Base-by-base conservation (phyloP, 2,888 invertebrate species). In the Chaitophorus viminalis region DNA sequence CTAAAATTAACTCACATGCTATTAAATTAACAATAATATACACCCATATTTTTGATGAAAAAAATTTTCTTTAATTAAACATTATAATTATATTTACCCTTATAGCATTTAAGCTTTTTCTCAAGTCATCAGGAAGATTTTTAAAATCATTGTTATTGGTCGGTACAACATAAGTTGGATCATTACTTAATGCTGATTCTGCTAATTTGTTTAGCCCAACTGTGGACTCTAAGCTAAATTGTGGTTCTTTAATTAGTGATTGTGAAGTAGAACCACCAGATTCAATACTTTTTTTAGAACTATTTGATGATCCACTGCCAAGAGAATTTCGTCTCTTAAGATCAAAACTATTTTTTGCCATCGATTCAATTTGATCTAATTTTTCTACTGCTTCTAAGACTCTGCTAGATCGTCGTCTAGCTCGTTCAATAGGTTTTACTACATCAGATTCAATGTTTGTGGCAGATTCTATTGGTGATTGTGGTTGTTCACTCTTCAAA, bases 351-450 rank as follows among this genome's bases (percentile, higher is more conserved):
- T 65, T 87, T 81, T 81, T 87, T 2, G 87, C 36, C 87, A 87
- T 81, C 3, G 81, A 87, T 65, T 87, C 87, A 65, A 87, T 87
- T 81, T 79, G 79, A 75, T 87, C 87, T 46, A 95, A 94, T 91
- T 94, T 94, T 91, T 95, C 95, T 0, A 94, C 94, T 0, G 94
- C 94, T 91, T 95, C 95, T 89, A 95, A 94, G 89, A 95, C 94
- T 90, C 94, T 93, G 1, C 95, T 95, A 89, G 93, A 93, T 89
- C 95, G 92, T 89, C 94, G 92, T 89, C 94, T 94, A 3, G 93
- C 91, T 0, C 93, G 93, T 90, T 92, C 92, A n/a, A 77, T 87
- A 81, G 88, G 86, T 18, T 89, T 86, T 36, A 79, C 72, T 18
- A 75, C 33, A 2, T 87, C 87, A 65, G 54, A 14, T 81, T 75